These are phyloP conservation scores for Poeciliopsis turrubarensis DNA, from an alignment of 2,113 vertebrate species.

Conservation along the genomic window DNA sequence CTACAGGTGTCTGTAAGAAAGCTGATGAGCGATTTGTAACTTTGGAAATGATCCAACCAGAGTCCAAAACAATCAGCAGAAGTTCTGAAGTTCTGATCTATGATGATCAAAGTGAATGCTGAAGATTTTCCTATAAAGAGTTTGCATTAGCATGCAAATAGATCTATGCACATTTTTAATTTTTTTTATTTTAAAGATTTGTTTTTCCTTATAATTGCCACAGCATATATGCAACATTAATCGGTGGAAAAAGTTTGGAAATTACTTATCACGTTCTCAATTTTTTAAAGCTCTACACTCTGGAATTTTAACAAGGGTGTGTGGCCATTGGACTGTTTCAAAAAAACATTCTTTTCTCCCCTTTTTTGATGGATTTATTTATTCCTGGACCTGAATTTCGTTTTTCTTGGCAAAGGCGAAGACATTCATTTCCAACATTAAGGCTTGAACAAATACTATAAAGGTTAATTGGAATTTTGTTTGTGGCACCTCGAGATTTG, in stretches of 20 bases:
- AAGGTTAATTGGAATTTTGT: background rate
- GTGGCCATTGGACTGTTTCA: background rate
- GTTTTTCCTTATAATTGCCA: too few species aligned
- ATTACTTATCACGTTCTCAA: too few species aligned
- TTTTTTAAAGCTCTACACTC: too few species aligned
- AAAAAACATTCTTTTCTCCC: background rate
- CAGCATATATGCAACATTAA: too few species aligned
- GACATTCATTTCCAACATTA: background rate
- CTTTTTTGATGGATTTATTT: background rate
- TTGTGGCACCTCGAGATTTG: background rate
- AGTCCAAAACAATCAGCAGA: background rate
- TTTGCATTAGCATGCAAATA: background rate
- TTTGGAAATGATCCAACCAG: background rate
- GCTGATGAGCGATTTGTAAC: background rate
- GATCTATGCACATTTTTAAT: too few species aligned
- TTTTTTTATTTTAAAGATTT: too few species aligned
- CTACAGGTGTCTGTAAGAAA: too few species aligned
- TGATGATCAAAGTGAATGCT: background rate
- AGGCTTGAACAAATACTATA: background rate
- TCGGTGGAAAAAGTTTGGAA: too few species aligned
- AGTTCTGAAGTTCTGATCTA: background rate
- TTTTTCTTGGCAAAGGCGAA: background rate
- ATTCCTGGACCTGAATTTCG: background rate
- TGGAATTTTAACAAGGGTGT: too few species aligned
- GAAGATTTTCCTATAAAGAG: background rate